These are phyloP conservation scores for Drosophila melanica DNA, from an alignment of 1,140 invertebrate species.

Conservation along the genomic window DNA sequence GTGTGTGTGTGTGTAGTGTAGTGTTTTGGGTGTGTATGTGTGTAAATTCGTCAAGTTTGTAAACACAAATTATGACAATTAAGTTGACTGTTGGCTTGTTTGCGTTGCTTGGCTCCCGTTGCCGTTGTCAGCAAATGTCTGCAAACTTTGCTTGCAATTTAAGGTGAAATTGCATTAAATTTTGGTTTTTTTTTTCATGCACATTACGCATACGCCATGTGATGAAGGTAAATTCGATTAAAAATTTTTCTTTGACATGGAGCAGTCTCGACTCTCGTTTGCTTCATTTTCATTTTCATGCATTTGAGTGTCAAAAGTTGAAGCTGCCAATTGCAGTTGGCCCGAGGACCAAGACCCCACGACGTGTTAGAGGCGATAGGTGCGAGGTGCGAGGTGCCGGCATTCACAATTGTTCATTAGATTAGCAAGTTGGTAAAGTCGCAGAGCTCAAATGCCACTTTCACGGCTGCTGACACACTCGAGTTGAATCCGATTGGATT, in stretches of 20 bases:
- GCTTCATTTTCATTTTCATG: conserved; percentile 56
- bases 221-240: conserved; percentile 66
- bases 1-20: neutral
- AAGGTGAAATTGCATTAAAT: conserved; percentile 71
- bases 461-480: conserved; percentile 78
- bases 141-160: conserved; percentile 70
- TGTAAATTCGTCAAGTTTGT: conserved; percentile 76
- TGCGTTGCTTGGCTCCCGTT: conserved; percentile 36
- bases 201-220: conserved; percentile 49
- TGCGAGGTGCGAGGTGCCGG: conserved; percentile 45
- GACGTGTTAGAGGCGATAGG: conserved; percentile 69
- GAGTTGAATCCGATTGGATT: conserved; percentile 67
- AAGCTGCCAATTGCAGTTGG: conserved; percentile 62
- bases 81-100: conserved; percentile 73
- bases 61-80: conserved; percentile 82
- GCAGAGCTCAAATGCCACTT: conserved; percentile 76
- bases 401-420: conserved; percentile 81
- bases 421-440: conserved; percentile 79
- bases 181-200: conserved; percentile 34
- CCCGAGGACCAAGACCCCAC: conserved; percentile 22
- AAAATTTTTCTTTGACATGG: conserved; percentile 39
- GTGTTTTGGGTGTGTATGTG: conserved; percentile 20
- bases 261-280: conserved; percentile 12
- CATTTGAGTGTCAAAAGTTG: conserved; percentile 56
- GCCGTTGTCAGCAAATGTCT: conserved; percentile 24